These are phyloP conservation scores for Pegea sp. DNA, from an alignment of 23 tunicate species.

Conservation along the genomic window DNA sequence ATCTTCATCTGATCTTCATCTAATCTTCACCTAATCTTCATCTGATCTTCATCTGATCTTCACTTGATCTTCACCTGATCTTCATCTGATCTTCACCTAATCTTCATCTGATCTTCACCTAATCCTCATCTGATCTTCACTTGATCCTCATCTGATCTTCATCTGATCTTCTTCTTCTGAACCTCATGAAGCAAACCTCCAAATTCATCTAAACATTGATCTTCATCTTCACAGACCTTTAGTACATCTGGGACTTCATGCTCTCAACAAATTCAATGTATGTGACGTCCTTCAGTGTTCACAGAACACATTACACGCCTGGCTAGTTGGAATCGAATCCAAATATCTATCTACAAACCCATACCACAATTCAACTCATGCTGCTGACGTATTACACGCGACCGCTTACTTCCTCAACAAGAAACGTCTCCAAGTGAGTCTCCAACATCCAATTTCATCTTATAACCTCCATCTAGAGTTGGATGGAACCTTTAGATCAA, in stretches of 20 bases:
- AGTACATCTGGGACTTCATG: constrained; percentile 30
- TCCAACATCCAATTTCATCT: not conserved
- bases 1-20: no score
- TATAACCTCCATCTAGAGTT: constrained; percentile 8
- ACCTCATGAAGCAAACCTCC: no score
- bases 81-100: no score
- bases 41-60: no score
- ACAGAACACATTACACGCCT: constrained; percentile 31
- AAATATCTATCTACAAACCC: constrained; percentile 36
- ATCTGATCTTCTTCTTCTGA: no score
- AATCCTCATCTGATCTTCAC: no score
- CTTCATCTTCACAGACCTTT: constrained; percentile 22
- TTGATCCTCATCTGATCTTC: no score
- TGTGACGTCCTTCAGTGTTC: constrained; percentile 30
- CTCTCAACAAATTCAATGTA: constrained; percentile 12
- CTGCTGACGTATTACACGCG: constrained; percentile 64
- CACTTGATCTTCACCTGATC: no score
- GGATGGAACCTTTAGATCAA: constrained; percentile 57
- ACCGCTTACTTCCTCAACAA: constrained; percentile 62
- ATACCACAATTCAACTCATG: constrained; percentile 75
- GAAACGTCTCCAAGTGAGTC: constrained; percentile 29
- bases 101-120: no score
- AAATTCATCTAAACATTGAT: no score
- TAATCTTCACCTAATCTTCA: no score
- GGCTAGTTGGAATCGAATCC: constrained; percentile 35